These are phyloP conservation scores for Nibea coibor DNA, from an alignment of 2,113 vertebrate genomes.

Conservation along the genomic window DNA sequence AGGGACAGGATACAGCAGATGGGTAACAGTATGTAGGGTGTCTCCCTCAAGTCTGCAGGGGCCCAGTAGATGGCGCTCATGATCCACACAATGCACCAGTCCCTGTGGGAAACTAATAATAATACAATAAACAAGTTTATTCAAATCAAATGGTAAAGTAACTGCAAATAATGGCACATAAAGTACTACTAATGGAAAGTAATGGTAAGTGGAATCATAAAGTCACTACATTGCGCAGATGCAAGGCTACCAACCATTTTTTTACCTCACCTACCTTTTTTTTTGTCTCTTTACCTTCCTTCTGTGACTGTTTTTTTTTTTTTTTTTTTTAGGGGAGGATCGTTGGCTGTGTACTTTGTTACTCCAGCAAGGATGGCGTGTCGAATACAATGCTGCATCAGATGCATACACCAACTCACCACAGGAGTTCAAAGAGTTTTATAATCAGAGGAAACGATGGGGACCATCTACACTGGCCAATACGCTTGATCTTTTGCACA, in stretches of 20 bases:
- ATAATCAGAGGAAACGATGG: constrained; percentile 88
- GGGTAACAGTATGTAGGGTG: no score
- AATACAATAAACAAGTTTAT: no score
- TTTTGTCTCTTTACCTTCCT: neutral
- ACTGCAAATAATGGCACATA: no score
- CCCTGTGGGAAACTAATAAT: no score
- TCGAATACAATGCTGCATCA: constrained; percentile 88
- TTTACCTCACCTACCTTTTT: neutral
- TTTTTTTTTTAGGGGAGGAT: constrained; percentile 82
- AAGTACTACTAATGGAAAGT: no score
- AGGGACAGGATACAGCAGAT: no score
- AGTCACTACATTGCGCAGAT: neutral
- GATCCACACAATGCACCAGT: no score
- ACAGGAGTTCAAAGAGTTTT: constrained; percentile 88
- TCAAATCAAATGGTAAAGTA: no score
- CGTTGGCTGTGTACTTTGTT: constrained; percentile 88
- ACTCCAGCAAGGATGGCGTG: constrained; percentile 87
- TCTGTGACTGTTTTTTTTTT: neutral
- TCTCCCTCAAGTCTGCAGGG: no score
- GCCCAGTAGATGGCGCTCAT: no score
- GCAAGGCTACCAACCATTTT: neutral
- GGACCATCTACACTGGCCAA: constrained; percentile 87
- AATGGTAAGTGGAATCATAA: no score
- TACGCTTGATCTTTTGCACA: constrained; percentile 85
- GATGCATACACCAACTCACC: constrained; percentile 88